A percentile compares a stretch with the other conserved stretches of the same genome.
Conservation (phyloP, 2,797 vertebrate species). For the Acanthurus tractus region DNA sequence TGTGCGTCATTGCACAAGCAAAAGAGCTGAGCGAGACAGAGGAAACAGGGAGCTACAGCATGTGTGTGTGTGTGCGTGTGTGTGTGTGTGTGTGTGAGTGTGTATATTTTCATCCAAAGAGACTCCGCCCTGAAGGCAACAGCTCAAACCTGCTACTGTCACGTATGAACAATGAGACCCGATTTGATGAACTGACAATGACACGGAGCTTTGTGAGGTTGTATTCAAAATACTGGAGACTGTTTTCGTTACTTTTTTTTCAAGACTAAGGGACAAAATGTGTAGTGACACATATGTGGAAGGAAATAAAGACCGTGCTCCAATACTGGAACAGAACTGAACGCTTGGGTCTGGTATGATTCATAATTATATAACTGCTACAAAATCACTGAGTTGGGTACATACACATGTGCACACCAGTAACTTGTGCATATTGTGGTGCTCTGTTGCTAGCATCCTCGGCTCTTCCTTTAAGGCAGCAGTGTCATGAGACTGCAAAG, state of each 20-base stretch:
- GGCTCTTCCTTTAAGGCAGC: conserved; percentile 58
- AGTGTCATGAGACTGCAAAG: conserved; percentile 65
- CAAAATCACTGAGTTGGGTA: conserved; percentile 43
- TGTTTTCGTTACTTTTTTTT: conserved; percentile 34
- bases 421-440: conserved; percentile 41
- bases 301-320: conserved; percentile 45
- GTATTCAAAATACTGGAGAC: conserved; percentile 40
- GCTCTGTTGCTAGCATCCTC: conserved; percentile 62
- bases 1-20: conserved; percentile 72
- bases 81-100: conserved; percentile 27
- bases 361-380: conserved; percentile 70
- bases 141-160: conserved; percentile 76
- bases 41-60: conserved; percentile 20
- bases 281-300: conserved; percentile 50
- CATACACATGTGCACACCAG: conserved; percentile 62
- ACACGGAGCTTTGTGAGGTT: conserved; percentile 32
- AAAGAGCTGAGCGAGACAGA: conserved; percentile 63
- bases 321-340: conserved; percentile 43
- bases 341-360: conserved; percentile 53
- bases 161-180: conserved; percentile 63
- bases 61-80: conserved; percentile 31
- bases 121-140: conserved; percentile 65
- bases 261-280: conserved; percentile 34
- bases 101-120: conserved; percentile 62
- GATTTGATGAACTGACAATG: conserved; percentile 69